Conservation (phyloP, 2,113 vertebrate species). For the Thamnaconus septentrionalis region DNA sequence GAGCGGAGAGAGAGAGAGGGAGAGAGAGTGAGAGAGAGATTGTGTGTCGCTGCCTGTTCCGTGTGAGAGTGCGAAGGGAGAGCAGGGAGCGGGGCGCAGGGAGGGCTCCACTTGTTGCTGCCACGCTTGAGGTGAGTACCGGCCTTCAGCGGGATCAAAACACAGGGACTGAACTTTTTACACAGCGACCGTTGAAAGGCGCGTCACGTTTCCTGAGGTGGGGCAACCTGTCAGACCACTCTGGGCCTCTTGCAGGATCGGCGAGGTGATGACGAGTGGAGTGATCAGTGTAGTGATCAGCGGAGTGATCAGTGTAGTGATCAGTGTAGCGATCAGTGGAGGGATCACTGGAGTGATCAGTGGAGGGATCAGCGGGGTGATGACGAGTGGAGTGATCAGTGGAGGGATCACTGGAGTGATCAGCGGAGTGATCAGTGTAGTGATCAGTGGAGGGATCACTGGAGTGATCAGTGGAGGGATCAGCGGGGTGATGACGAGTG, state of each 20-base stretch:
- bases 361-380: too few species aligned
- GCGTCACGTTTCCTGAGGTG: conserved; percentile 4
- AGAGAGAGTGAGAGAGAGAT: conserved; percentile 19
- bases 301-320: too few species aligned
- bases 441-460: too few species aligned
- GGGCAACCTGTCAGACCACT: conserved; percentile 57
- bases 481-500: too few species aligned
- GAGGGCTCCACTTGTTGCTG: conserved; percentile 31
- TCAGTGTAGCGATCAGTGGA: too few species aligned
- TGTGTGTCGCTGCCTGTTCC: conserved; percentile 49
- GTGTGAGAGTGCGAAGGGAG: conserved; percentile 9
- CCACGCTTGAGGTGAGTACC: conserved; percentile 59
- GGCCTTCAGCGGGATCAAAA: conserved; percentile 8
- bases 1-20: conserved; percentile 12
- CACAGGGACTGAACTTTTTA: neutral
- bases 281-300: too few species aligned
- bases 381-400: too few species aligned
- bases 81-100: conserved; percentile 26
- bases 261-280: too few species aligned
- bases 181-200: conserved; percentile 8
- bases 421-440: too few species aligned
- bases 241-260: neutral
- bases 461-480: too few species aligned
- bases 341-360: too few species aligned
- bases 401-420: too few species aligned